These are phyloP conservation scores for Plebejus argus DNA, from an alignment of 2,888 invertebrate species.

Conservation along the genomic window DNA sequence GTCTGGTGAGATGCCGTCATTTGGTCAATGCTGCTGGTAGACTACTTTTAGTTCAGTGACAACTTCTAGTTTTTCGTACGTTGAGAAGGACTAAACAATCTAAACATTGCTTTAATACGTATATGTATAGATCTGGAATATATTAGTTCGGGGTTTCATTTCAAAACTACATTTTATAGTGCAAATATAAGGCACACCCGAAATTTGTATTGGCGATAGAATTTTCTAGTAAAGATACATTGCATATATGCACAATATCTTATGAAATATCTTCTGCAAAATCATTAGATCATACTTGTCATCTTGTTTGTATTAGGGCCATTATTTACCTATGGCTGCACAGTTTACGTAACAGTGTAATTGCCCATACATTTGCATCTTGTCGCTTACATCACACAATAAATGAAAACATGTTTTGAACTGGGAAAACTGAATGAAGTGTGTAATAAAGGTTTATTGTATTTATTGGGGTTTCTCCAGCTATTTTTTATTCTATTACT, in stretches of 20 bases:
- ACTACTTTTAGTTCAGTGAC: no score
- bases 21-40: no score
- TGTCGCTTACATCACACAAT: background rate
- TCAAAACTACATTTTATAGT: no score
- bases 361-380: constrained; percentile 9
- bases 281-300: constrained; percentile 16
- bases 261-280: background rate
- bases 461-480: background rate
- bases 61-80: no score
- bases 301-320: background rate
- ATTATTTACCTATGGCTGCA: background rate
- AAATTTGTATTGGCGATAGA: background rate
- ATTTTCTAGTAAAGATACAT: background rate
- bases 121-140: no score
- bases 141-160: no score
- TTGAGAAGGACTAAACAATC: no score
- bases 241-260: background rate
- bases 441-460: background rate
- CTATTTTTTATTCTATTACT: no score
- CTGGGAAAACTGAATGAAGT: background rate
- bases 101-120: no score
- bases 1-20: no score
- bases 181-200: no score
- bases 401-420: constrained; percentile 7
- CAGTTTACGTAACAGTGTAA: background rate